Evolutionary conservation across 2,888 invertebrate genomes (phyloP).

Genomic region (Drosophila infuscata): DNA sequence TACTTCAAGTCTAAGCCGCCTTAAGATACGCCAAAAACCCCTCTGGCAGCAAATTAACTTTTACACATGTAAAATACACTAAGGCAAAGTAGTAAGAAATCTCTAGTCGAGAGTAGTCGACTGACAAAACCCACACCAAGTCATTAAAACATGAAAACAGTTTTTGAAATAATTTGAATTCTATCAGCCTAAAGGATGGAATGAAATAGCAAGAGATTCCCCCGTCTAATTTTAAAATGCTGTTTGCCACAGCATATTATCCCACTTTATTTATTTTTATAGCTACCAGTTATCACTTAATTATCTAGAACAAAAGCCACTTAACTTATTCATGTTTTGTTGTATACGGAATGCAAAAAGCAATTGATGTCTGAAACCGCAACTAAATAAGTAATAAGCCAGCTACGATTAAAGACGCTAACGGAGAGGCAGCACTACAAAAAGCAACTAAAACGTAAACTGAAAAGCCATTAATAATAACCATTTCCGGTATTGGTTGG

Average conservation of each 20-base stretch:
- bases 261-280: background rate
- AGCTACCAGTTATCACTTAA: background rate
- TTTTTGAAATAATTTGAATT: background rate
- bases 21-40: constrained; percentile 27
- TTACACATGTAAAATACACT: constrained; percentile 31
- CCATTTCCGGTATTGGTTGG: constrained; percentile 74
- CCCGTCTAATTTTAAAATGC: background rate
- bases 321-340: constrained; percentile 25
- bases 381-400: constrained; percentile 61
- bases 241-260: background rate
- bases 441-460: constrained; percentile 31
- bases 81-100: constrained; percentile 2
- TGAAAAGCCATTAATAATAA: constrained; percentile 72
- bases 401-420: constrained; percentile 33
- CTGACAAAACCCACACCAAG: background rate
- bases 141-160: background rate
- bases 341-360: constrained; percentile 11
- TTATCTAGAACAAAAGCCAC: constrained; percentile 4
- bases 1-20: constrained; percentile 35
- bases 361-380: constrained; percentile 27
- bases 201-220: background rate
- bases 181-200: background rate
- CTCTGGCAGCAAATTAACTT: constrained; percentile 31
- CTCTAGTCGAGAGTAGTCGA: background rate
- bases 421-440: no score